phyloP scores from a whole-genome alignment of 2,797 vertebrate species.

The Lerista edwardsae region DNA sequence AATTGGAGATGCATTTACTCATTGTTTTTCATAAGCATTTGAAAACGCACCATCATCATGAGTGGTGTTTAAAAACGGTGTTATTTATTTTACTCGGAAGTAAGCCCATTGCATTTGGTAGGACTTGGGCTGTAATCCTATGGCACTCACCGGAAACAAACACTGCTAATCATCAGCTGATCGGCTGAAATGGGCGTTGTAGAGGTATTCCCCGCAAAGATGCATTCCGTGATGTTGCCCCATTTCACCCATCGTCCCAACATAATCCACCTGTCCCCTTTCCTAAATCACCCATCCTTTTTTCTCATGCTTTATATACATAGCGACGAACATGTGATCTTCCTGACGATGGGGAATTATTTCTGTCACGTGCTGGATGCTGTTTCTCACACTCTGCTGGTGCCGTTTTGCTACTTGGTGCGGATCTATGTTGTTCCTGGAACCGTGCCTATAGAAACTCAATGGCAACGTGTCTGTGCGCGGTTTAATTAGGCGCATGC shows the following conservation, averaged over 20 bases:
- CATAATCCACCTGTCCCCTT: not conserved
- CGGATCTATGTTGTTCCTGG: slow-evolving; percentile 71
- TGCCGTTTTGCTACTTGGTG: slow-evolving; percentile 67
- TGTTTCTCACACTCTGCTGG: slow-evolving; percentile 72
- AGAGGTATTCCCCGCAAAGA: too few relatives aligned
- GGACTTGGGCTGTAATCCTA: too few relatives aligned
- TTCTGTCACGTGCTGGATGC: slow-evolving; percentile 36
- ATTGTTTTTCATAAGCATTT: too few relatives aligned
- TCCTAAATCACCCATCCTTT: slow-evolving; percentile 12
- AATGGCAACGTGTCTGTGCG: slow-evolving; percentile 72
- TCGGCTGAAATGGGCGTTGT: too few relatives aligned
- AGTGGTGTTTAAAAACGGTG: too few relatives aligned
- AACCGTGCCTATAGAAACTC: slow-evolving; percentile 79
- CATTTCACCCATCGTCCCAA: slow-evolving; percentile 35
- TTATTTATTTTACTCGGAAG: too few relatives aligned
- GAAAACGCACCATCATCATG: too few relatives aligned
- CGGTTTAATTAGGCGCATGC: slow-evolving; percentile 75
- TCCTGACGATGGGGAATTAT: not conserved
- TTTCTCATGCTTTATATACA: not conserved
- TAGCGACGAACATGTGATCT: not conserved
- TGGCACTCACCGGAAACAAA: too few relatives aligned
- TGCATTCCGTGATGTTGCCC: slow-evolving; percentile 41
- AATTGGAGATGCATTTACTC: too few relatives aligned
- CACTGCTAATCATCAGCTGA: too few relatives aligned
- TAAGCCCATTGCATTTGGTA: too few relatives aligned